Evolutionary conservation across 2,797 vertebrate genomes (phyloP).

Genomic region (Steatocranus sp.): DNA sequence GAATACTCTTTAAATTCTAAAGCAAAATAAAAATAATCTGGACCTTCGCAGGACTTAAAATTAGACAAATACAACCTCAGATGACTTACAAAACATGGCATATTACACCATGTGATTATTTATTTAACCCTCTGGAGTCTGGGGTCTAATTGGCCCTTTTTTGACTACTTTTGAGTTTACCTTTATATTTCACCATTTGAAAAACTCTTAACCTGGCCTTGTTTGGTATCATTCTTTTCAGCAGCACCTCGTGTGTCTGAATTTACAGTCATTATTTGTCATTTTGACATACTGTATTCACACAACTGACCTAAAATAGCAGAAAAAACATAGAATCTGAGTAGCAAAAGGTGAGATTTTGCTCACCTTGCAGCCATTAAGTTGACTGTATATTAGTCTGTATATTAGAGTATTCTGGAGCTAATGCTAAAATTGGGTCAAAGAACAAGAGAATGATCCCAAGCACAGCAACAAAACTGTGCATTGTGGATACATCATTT

Average conservation of each 20-base stretch:
- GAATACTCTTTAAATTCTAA: neutral
- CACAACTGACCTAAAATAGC: neutral
- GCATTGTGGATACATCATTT: no score
- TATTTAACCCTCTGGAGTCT: neutral
- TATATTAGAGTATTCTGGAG: neutral
- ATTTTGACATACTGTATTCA: neutral
- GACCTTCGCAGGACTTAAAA: neutral
- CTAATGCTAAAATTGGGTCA: neutral
- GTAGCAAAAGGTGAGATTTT: neutral
- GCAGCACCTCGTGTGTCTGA: rapidly evolving
- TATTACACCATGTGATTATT: neutral
- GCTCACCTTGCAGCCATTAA: neutral
- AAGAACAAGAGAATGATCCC: neutral
- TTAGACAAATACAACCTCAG: neutral
- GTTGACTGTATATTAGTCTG: neutral
- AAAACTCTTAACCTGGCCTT: rapidly evolving
- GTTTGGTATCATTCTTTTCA: neutral
- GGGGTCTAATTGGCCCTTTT: neutral
- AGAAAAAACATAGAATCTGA: neutral
- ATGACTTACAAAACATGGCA: neutral
- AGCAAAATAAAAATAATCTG: neutral
- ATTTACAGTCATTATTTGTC: neutral
- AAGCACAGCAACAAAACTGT: no score
- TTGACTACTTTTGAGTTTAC: neutral
- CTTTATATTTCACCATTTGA: neutral